phyloP scores from a whole-genome alignment of 92 coral and sea anemone genomes.

The Metridium senile region DNA sequence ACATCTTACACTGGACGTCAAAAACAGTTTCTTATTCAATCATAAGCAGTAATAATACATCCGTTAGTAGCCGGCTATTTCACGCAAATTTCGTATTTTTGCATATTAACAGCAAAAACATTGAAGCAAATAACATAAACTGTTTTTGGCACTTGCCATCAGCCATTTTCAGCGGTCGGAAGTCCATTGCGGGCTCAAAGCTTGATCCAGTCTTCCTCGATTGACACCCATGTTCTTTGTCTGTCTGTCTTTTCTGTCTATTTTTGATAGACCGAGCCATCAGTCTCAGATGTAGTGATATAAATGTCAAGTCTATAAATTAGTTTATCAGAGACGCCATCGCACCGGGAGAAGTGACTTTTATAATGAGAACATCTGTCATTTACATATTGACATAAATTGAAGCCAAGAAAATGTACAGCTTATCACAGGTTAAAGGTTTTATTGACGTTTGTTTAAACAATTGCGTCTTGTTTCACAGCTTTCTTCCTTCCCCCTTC shows the following conservation, averaged over 20 bases:
- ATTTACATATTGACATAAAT: too few species aligned
- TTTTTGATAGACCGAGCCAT: neutral
- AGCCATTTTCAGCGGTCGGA: conserved; percentile 40
- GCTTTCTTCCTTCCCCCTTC: too few species aligned
- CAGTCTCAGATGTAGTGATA: neutral
- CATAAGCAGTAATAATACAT: neutral
- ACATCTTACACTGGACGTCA: neutral
- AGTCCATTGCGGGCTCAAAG: conserved; percentile 21
- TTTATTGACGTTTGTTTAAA: too few species aligned
- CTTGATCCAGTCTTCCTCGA: neutral
- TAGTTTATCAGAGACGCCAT: too few species aligned
- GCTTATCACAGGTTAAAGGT: too few species aligned
- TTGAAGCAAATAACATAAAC: neutral
- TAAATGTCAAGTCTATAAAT: too few species aligned
- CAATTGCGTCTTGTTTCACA: too few species aligned
- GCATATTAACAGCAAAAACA: conserved; percentile 3
- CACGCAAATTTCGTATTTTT: too few species aligned
- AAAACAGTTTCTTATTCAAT: neutral
- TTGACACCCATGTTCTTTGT: neutral
- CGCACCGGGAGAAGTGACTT: too few species aligned
- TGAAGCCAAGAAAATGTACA: too few species aligned
- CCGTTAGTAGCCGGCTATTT: too few species aligned
- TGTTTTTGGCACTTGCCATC: conserved; percentile 3
- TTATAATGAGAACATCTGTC: too few species aligned
- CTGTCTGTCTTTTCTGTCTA: neutral